Evolutionary conservation across 2,797 vertebrate species (phyloP), one percentile per base, ranked within the genome.

Genomic region (Crypturellus tataupa): DNA sequence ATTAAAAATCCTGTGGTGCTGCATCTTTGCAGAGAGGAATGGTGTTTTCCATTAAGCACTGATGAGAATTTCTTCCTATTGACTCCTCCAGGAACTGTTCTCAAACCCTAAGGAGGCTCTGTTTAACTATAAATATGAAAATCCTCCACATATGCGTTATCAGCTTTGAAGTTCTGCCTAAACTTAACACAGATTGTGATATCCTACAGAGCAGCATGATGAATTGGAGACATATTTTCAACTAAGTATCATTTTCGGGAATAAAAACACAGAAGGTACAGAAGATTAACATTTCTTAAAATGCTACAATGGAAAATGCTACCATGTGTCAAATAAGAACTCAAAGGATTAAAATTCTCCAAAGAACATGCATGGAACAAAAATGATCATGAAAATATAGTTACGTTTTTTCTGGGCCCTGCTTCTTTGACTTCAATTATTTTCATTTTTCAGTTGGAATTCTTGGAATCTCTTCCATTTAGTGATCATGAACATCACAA

Each of bases 81-180:
- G 81, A 73, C 24, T 93, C 51, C 40, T 80, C 49, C 1, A 17
- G 62, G 73, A 92, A 53, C 56, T 44, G 19, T 72, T 78, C 46
- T 35, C 90, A 87, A 85, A 80, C 81, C 56, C 79, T 44, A 70
- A 90, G 67, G 80, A 94, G 81, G 23, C 3, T 67, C 40, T 55
- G 35, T 37, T 79, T 92, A 85, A 93, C 53, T 91, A 91, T 77
- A 90, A 94, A 64, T n/a, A 77, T 31, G 64, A 95, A 95, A 95
- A 91, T 58, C 53, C 51, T 85, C 20, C 8, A 93, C 33, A 17
- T 73, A 39, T 56, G 24, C 73, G 84, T 53, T 23, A 90, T 68
- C 60, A 91, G 44, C 42, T 84, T 47, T 64, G 53, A 86, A 82
- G 37, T 71, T 95, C 71, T 88, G 42, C 39, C 67, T 89, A 35